Evolutionary conservation across 2,888 invertebrate genomes (phyloP).

Genomic region (Lamellibrachia satsuma): DNA sequence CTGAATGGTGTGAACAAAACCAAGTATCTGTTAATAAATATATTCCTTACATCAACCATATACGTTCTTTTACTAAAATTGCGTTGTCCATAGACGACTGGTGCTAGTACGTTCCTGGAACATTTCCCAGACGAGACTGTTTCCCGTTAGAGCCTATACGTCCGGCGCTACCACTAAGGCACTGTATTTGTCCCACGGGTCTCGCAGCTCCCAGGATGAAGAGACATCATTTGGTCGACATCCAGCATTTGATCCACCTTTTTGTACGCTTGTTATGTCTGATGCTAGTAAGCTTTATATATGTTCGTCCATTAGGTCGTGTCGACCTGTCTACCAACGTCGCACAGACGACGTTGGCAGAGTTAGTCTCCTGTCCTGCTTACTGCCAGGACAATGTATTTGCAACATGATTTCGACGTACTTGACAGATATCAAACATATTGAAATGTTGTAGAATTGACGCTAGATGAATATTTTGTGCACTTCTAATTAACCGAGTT

Average conservation of each 20-base stretch:
- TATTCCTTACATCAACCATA: background rate
- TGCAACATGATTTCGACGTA: background rate
- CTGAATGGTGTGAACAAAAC: background rate
- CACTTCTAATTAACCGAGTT: background rate
- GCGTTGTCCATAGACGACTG: background rate
- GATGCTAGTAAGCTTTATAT: background rate
- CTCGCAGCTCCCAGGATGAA: no score
- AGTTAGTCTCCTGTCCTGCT: background rate
- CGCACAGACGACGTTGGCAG: background rate
- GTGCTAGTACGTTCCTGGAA: background rate
- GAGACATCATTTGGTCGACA: background rate
- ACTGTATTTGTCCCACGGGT: background rate
- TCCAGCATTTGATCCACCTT: background rate
- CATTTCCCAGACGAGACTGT: background rate
- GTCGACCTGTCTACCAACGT: background rate
- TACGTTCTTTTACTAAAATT: background rate
- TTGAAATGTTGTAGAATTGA: background rate
- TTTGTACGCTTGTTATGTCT: background rate
- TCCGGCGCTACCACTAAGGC: background rate
- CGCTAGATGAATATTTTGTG: background rate
- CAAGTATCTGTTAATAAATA: constrained; percentile 7
- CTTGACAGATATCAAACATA: background rate
- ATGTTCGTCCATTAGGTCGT: background rate
- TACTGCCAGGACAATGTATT: background rate
- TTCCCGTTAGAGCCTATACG: background rate